Base-by-base conservation (phyloP, 2,113 vertebrate genomes). In the Nerophis lumbriciformis region DNA sequence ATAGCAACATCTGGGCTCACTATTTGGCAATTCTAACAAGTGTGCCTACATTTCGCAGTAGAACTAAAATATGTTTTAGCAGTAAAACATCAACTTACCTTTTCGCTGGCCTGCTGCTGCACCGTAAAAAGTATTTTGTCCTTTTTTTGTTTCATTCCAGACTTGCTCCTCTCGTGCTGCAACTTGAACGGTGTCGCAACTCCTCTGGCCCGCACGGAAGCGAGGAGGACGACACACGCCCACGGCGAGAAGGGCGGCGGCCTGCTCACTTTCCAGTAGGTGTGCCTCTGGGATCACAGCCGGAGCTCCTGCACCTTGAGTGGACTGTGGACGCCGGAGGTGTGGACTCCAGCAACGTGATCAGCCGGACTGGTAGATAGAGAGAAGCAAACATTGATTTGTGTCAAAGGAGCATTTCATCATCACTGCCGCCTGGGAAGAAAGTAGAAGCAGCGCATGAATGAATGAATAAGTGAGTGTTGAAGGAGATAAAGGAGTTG, bases 131-230 rank as follows among this genome's bases (percentile, higher is more conserved):
- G 8, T 21, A 11, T 56, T 38, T 47, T 1, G 39, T 53, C 15
- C 4, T 5, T 14, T 42, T 38, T 47, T 5, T 14, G 37, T 38
- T 42, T 12, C 39, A 57, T 42, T 8, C 16, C 55, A 16, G 1
- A 37, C 21, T n/a, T 28, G 19, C 19, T 48, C 35, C 53, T n/a
- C 48, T 49, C 49, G 8, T 21, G 49, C 36, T 47, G 35, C 39
- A 75, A 64, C 57, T 7, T 65, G 16, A 7, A 21, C 13, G 58
- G 63, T 73, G 65, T 75, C 45, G 77, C 69, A 78, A 84, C 64
- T 56, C 9, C n/a, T 16, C 54, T 47, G 9, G 56, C 66, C 75
- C 73, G 62, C 12, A 64, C n/a, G 60, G 2, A 21, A 15, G n/a
- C 1, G 76, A 19, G 16, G 49, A 16, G 9, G 16, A 28, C 2